These are phyloP conservation scores for Cydia splendana DNA, from an alignment of 1,140 invertebrate genomes.

Conservation along the genomic window DNA sequence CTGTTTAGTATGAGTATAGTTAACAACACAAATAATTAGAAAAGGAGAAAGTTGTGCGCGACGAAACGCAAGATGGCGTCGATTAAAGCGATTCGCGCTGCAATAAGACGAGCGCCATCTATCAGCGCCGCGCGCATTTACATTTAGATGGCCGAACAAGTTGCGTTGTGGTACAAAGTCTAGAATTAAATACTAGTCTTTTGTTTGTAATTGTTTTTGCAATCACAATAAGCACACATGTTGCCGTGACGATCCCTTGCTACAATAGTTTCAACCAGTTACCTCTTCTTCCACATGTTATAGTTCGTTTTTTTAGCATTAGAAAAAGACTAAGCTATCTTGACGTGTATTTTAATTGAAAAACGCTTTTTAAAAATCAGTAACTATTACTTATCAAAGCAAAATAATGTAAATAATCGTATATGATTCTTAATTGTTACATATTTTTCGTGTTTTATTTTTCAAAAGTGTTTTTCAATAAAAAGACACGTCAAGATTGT, in stretches of 20 bases:
- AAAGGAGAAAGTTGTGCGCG: not conserved
- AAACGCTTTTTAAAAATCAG: no score
- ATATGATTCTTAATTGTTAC: no score
- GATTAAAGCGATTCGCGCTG: not conserved
- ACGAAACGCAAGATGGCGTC: not conserved
- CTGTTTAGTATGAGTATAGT: not conserved
- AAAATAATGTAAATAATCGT: no score
- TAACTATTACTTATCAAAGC: no score
- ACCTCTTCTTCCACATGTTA: no score
- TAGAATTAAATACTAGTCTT: not conserved
- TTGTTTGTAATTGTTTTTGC: not conserved
- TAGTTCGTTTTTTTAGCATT: no score
- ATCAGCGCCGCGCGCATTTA: conserved; percentile 24
- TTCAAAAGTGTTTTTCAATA: no score
- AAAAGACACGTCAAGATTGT: no score
- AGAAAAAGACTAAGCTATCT: no score
- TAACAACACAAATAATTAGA: not conserved
- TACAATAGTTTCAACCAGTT: no score
- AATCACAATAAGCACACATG: not conserved
- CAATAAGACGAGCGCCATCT: conserved; percentile 28
- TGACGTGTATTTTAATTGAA: no score
- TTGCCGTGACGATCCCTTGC: not conserved
- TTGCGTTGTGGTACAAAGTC: conserved; percentile 1
- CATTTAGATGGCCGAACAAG: conserved; percentile 16
- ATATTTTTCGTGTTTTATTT: no score